These are phyloP conservation scores for Andinoacara biseriatus DNA, from an alignment of 2,113 vertebrate species.

Conservation along the genomic window DNA sequence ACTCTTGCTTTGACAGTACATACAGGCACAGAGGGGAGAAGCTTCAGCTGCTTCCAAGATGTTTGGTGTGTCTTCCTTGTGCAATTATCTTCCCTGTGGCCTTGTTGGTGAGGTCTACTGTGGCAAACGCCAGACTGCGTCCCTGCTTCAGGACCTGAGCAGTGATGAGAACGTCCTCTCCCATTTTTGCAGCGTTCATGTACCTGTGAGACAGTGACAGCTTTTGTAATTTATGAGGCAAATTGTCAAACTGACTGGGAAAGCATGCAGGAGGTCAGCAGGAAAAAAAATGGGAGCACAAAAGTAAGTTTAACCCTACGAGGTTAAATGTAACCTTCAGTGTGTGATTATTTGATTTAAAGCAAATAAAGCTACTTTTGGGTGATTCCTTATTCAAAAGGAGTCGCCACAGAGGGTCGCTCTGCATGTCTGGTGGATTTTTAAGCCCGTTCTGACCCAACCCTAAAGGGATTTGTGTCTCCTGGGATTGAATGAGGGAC, in stretches of 20 bases:
- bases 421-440: no score
- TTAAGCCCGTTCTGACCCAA: not conserved
- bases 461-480: not conserved
- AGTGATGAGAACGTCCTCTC: slow-evolving; percentile 92
- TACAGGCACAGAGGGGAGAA: slow-evolving; percentile 9
- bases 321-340: not conserved
- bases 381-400: not conserved
- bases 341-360: not conserved
- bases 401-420: no score
- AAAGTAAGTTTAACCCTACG: not conserved
- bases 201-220: slow-evolving; percentile 80
- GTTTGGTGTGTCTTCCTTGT: slow-evolving; percentile 95
- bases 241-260: not conserved
- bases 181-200: slow-evolving; percentile 91
- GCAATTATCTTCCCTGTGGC: slow-evolving; percentile 90
- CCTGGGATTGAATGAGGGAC: not conserved
- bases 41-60: slow-evolving; percentile 80
- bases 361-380: not conserved
- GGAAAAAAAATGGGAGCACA: not conserved
- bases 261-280: not conserved
- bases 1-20: not conserved
- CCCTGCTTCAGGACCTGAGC: slow-evolving; percentile 94
- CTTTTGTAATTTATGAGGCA: not conserved
- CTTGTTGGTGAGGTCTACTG: slow-evolving; percentile 92
- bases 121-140: slow-evolving; percentile 87